Conservation (phyloP, 1,140 invertebrate species). For the Drosophila melanica region DNA sequence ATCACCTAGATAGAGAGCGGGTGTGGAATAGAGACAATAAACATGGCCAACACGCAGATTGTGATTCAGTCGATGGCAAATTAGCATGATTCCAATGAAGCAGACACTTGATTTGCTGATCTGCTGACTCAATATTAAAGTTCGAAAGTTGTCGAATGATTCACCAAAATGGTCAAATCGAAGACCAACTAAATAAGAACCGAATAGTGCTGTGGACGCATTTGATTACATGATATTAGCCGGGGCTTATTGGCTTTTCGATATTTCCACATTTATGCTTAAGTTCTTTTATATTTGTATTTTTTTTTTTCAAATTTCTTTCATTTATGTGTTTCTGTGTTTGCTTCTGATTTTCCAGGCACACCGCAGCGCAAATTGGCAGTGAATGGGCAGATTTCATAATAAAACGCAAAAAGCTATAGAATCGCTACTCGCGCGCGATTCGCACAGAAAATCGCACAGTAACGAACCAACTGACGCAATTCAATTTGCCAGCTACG, state of each 20-base stretch:
- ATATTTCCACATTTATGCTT: slow-evolving; percentile 36
- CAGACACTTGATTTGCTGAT: slow-evolving; percentile 15
- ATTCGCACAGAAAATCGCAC: slow-evolving; percentile 34
- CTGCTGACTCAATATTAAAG: slow-evolving; percentile 60
- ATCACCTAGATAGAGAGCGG: slow-evolving; percentile 22
- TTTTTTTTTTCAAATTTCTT: slow-evolving; percentile 28
- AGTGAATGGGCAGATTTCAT: slow-evolving; percentile 75
- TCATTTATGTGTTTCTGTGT: slow-evolving; percentile 10
- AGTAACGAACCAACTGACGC: slow-evolving; percentile 63
- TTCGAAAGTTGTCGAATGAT: slow-evolving; percentile 46
- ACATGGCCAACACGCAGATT: slow-evolving; percentile 12
- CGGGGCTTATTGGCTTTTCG: slow-evolving; percentile 48
- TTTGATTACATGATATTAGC: slow-evolving; percentile 62
- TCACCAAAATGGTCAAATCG: slow-evolving; percentile 58
- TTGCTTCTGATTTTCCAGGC: slow-evolving; percentile 48
- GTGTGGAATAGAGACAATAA: slow-evolving; percentile 15
- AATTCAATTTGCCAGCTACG: slow-evolving; percentile 71
- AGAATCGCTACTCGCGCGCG: slow-evolving; percentile 20
- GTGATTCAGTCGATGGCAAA: slow-evolving; percentile 56
- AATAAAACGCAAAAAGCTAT: slow-evolving; percentile 65
- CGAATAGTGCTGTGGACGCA: slow-evolving; percentile 35
- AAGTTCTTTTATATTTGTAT: neutral
- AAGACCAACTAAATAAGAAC: slow-evolving; percentile 6
- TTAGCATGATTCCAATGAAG: slow-evolving; percentile 65
- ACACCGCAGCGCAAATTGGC: slow-evolving; percentile 62